Evolutionary conservation across 2,113 vertebrate genomes (phyloP).

Genomic region (Gadus chalcogrammus): DNA sequence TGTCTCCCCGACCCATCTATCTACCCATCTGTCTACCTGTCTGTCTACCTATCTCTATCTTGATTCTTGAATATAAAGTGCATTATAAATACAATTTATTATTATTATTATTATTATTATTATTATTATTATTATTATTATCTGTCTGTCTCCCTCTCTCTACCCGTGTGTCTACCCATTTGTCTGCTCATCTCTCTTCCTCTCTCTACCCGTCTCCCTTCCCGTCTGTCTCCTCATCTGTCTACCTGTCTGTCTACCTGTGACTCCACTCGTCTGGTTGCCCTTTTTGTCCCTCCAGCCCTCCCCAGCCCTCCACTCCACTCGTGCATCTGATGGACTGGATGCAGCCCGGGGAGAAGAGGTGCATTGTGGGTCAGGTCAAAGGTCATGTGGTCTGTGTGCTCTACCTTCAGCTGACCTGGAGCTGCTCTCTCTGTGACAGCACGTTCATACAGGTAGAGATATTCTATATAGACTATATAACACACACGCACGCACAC

Average conservation of each 20-base stretch:
- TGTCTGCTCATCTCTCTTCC: too few relatives aligned
- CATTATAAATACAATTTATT: too few relatives aligned
- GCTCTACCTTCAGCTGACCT: slow-evolving; percentile 52
- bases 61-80: too few relatives aligned
- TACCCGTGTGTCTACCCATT: too few relatives aligned
- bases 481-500: background rate
- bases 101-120: too few relatives aligned
- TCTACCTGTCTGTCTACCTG: background rate
- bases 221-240: too few relatives aligned
- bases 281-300: slow-evolving; percentile 21
- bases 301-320: slow-evolving; percentile 29
- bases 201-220: too few relatives aligned
- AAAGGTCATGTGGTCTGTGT: slow-evolving; percentile 58
- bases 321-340: slow-evolving; percentile 54
- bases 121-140: too few relatives aligned
- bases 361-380: slow-evolving; percentile 35
- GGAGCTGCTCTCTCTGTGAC: slow-evolving; percentile 52
- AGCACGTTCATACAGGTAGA: slow-evolving; percentile 33
- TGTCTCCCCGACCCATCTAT: too few relatives aligned
- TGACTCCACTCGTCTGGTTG: background rate
- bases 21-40: background rate
- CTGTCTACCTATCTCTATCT: background rate
- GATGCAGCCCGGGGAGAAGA: slow-evolving; percentile 11
- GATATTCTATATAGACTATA: too few relatives aligned
- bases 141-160: too few relatives aligned